Evolutionary conservation across 2,888 invertebrate genomes (phyloP).

Genomic region (Eupithecia vulgata): DNA sequence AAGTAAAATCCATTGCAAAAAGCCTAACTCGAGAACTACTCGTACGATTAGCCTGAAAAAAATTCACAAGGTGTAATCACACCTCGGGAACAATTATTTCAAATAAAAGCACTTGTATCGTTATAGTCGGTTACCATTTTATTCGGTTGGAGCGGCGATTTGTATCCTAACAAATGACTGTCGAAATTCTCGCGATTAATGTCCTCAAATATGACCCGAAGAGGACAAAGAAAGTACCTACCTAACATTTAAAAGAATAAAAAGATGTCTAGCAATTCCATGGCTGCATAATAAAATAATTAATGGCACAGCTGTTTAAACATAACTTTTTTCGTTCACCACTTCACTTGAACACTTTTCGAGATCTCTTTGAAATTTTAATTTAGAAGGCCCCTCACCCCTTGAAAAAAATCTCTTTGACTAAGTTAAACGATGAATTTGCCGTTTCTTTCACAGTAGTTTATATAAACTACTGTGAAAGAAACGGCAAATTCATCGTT

Average conservation of each 20-base stretch:
- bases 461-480: conserved; percentile 21
- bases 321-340: conserved; percentile 38
- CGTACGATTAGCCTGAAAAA: no score
- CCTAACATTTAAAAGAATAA: not conserved
- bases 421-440: conserved; percentile 16
- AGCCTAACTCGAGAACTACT: no score
- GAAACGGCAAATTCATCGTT: conserved; percentile 11
- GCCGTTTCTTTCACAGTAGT: conserved; percentile 16
- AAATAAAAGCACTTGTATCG: no score
- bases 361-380: conserved; percentile 42
- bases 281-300: conserved; percentile 36
- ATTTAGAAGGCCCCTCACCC: conserved; percentile 40
- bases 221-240: not conserved
- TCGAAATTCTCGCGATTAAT: not conserved
- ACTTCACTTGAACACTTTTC: conserved; percentile 38
- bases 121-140: no score
- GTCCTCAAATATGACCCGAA: not conserved
- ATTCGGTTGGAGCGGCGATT: no score
- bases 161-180: not conserved
- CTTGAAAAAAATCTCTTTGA: conserved; percentile 38
- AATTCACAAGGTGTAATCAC: no score
- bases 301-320: conserved; percentile 43
- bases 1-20: no score
- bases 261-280: conserved; percentile 18
- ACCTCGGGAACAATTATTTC: no score